Evolutionary conservation across 2,113 vertebrate genomes (phyloP).

Genomic region (Bos indicus): DNA sequence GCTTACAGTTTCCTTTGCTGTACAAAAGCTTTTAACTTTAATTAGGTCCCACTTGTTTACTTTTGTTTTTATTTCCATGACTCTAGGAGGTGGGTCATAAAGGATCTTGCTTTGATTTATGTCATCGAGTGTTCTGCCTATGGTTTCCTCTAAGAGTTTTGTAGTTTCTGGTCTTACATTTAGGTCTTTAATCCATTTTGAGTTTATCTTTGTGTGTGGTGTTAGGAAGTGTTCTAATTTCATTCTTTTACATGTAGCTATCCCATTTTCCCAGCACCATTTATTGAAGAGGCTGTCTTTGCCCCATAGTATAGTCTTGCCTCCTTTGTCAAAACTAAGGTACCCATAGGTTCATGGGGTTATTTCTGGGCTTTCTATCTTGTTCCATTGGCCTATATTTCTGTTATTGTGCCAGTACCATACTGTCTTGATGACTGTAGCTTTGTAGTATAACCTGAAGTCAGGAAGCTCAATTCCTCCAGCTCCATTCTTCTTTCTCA

Average conservation of each 20-base stretch:
- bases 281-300: not conserved
- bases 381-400: not conserved
- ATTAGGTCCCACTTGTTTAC: not conserved
- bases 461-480: not conserved
- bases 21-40: not conserved
- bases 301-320: not conserved
- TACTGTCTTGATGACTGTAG: not conserved
- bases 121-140: not conserved
- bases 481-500: not conserved
- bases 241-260: not conserved
- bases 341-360: rapidly evolving
- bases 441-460: not conserved
- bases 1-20: not conserved
- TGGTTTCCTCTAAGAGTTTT: not conserved
- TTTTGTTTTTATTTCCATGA: not conserved
- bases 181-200: not conserved
- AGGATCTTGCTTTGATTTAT: not conserved
- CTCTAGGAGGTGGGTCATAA: not conserved
- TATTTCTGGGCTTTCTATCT: not conserved
- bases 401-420: not conserved
- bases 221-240: not conserved
- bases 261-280: not conserved
- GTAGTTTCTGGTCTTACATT: not conserved
- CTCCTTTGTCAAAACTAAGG: not conserved
- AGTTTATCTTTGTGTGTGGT: not conserved